A percentile compares a stretch with the other conserved stretches of the same genome.
Evolutionary conservation across 1,140 invertebrate genomes (phyloP).

Genomic region (Paracyclopina nana): DNA sequence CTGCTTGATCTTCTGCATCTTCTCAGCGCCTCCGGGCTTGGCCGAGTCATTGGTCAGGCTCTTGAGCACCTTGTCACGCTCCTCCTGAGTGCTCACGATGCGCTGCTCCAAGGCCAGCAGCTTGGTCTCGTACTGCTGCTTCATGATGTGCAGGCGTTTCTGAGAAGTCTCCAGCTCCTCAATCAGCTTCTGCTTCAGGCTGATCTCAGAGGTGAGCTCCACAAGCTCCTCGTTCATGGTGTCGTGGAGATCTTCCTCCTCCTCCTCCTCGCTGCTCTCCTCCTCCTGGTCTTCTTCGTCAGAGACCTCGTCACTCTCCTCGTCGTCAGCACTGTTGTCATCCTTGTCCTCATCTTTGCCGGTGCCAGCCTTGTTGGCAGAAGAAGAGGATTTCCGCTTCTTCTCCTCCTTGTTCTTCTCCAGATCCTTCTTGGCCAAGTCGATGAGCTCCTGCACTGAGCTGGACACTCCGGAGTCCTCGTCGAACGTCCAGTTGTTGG

Average conservation of each 20-base stretch:
- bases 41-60: no score
- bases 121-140: constrained; percentile 83
- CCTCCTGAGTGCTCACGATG: constrained; percentile 72
- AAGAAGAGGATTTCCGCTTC: constrained; percentile 21
- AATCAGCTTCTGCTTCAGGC: constrained; percentile 74
- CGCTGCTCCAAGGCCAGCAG: constrained; percentile 43
- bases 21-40: constrained; percentile 32
- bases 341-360: constrained; percentile 23
- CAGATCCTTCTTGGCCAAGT: constrained; percentile 43
- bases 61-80: constrained; percentile 53
- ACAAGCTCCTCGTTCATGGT: constrained; percentile 40
- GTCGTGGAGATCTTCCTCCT: constrained; percentile 23
- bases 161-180: constrained; percentile 80
- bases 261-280: constrained; percentile 22
- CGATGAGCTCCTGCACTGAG: constrained; percentile 29
- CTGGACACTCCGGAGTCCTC: background rate
- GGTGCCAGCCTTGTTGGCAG: constrained; percentile 17
- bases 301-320: constrained; percentile 27
- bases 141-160: constrained; percentile 54
- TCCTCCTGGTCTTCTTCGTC: constrained; percentile 23
- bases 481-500: background rate
- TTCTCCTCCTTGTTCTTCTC: constrained; percentile 33
- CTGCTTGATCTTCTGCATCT: constrained; percentile 61
- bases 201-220: constrained; percentile 67
- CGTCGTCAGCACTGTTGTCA: constrained; percentile 30